Evolutionary conservation across 2,888 invertebrate species (phyloP).

Genomic region (Acleris laterana): DNA sequence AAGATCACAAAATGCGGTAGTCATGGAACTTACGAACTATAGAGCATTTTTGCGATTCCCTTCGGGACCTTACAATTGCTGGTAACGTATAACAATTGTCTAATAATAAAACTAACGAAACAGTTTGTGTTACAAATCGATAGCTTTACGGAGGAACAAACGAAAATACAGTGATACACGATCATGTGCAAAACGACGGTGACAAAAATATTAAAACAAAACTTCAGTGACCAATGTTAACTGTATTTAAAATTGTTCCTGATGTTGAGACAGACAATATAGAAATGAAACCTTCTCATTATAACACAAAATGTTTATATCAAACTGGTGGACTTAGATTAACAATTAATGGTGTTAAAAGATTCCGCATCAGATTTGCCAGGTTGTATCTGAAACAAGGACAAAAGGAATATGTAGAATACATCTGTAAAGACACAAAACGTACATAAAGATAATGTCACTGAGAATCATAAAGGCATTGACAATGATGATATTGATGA

Average conservation of each 20-base stretch:
- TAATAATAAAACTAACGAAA: slow-evolving; percentile 47
- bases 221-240: slow-evolving; percentile 61
- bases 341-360: slow-evolving; percentile 42
- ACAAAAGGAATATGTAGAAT: slow-evolving; percentile 22
- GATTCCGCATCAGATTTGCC: slow-evolving; percentile 58
- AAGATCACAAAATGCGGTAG: slow-evolving; percentile 55
- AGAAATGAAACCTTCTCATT: slow-evolving; percentile 47
- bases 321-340: slow-evolving; percentile 53
- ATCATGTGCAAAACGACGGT: slow-evolving; percentile 56
- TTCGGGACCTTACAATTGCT: slow-evolving; percentile 59
- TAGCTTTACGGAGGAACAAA: slow-evolving; percentile 52
- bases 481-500: slow-evolving; percentile 14
- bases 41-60: slow-evolving; percentile 70
- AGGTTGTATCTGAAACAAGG: slow-evolving; percentile 74
- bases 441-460: background rate
- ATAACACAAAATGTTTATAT: slow-evolving; percentile 59
- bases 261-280: slow-evolving; percentile 40
- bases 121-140: slow-evolving; percentile 56
- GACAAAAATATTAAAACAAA: slow-evolving; percentile 33
- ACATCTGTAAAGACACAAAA: no score
- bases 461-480: background rate
- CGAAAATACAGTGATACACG: slow-evolving; percentile 65
- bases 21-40: slow-evolving; percentile 66
- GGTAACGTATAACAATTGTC: slow-evolving; percentile 48
- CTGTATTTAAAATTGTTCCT: slow-evolving; percentile 61